Evolutionary conservation across 2,888 invertebrate species (phyloP).

Genomic region (Meliscaeva auricollis): DNA sequence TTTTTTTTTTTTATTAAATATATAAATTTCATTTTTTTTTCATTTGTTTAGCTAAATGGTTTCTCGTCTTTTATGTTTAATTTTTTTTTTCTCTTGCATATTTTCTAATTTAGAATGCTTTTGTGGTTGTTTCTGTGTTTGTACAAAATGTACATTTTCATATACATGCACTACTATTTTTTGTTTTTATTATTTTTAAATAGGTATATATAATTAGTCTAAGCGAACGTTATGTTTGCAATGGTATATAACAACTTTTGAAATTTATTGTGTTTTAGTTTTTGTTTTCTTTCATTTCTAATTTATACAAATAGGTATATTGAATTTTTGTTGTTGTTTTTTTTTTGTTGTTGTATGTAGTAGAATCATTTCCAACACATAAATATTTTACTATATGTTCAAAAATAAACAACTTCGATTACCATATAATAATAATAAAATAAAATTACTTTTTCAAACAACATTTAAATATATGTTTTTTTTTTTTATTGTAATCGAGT

Average conservation of each 20-base stretch:
- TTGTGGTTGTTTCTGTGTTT: conserved; percentile 55
- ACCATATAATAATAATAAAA: conserved; percentile 24
- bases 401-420: conserved; percentile 23
- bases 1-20: conserved; percentile 24
- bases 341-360: conserved; percentile 33
- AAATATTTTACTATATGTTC: not conserved
- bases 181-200: conserved; percentile 10
- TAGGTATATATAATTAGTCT: conserved; percentile 61
- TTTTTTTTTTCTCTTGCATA: conserved; percentile 42
- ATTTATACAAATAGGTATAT: conserved; percentile 30
- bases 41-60: conserved; percentile 40
- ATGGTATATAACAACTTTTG: conserved; percentile 70
- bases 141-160: conserved; percentile 75
- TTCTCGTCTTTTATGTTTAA: conserved; percentile 28
- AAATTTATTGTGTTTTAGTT: conserved; percentile 33
- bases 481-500: conserved; percentile 27
- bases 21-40: conserved; percentile 40
- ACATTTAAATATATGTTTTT: conserved; percentile 70
- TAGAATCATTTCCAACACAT: conserved; percentile 50
- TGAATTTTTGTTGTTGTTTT: conserved; percentile 13
- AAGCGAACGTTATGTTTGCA: conserved; percentile 73
- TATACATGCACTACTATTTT: conserved; percentile 71
- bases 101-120: conserved; percentile 73
- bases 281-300: conserved; percentile 37
- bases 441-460: conserved; percentile 63